A percentile compares a stretch with the other conserved stretches of the same genome.
These are phyloP conservation scores for Limnephilus lunatus DNA, from an alignment of 2,888 invertebrate genomes.

Conservation along the genomic window DNA sequence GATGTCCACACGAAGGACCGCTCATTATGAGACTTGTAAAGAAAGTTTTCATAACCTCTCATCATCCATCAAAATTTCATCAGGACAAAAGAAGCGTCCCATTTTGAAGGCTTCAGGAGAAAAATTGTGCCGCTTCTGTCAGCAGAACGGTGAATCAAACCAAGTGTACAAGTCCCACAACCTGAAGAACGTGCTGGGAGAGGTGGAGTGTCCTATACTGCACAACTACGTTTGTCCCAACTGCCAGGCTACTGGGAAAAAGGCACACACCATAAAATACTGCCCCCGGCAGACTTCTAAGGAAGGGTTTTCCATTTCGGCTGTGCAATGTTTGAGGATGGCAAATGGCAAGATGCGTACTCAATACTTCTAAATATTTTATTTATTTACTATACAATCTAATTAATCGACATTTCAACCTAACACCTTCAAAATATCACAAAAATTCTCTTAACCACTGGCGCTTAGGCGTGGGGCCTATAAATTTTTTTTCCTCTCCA, in stretches of 20 bases:
- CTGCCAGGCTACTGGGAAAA: conserved; percentile 83
- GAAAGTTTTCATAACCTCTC: too few relatives aligned
- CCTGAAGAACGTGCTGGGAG: conserved; percentile 80
- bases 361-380: not conserved
- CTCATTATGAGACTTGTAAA: too few relatives aligned
- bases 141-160: conserved; percentile 84
- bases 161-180: conserved; percentile 81
- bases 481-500: too few relatives aligned
- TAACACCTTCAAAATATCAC: not conserved
- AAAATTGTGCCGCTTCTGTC: conserved; percentile 84
- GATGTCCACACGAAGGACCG: too few relatives aligned
- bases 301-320: not conserved
- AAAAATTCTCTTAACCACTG: not conserved
- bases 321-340: not conserved
- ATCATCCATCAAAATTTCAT: too few relatives aligned
- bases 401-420: too few relatives aligned
- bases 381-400: not conserved
- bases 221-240: conserved; percentile 84
- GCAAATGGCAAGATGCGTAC: conserved; percentile 23
- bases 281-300: conserved; percentile 76
- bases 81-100: too few relatives aligned
- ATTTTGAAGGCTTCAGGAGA: too few relatives aligned
- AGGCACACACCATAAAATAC: conserved; percentile 87
- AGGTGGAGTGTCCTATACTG: conserved; percentile 84
- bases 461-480: too few relatives aligned